phyloP scores from a whole-genome alignment of 2,113 vertebrate genomes.

The Thermophis baileyi region DNA sequence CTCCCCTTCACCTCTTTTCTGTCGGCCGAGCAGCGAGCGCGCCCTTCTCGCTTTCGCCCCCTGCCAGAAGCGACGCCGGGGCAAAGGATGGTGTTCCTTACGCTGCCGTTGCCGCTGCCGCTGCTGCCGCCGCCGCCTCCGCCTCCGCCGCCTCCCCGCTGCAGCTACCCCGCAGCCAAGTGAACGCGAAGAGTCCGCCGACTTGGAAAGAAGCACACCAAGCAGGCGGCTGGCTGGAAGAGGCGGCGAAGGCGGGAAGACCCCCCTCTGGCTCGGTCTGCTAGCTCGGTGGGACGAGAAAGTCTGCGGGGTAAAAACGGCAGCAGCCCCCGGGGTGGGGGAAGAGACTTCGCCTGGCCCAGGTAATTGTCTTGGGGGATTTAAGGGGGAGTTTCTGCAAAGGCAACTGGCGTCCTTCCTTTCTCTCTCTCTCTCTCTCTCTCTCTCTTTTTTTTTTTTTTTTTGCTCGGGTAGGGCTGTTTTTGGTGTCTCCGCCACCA shows the following conservation, averaged over 20 bases:
- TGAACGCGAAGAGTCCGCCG: background rate
- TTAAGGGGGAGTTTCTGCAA: background rate
- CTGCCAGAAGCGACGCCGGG: background rate
- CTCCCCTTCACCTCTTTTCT: background rate
- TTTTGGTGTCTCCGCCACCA: background rate
- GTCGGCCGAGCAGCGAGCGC: background rate
- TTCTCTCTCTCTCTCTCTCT: too few species aligned
- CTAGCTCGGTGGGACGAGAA: background rate
- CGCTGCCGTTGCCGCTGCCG: background rate
- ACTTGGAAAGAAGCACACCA: background rate
- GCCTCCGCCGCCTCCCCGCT: background rate
- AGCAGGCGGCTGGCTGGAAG: background rate
- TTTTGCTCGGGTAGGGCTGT: background rate
- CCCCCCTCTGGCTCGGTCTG: background rate
- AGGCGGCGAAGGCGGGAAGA: constrained; percentile 1
- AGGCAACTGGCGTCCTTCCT: background rate
- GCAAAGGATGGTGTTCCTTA: background rate
- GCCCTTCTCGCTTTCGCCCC: background rate
- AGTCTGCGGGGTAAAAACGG: background rate
- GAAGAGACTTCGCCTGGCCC: background rate
- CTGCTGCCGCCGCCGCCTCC: background rate
- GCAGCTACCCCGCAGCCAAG: background rate
- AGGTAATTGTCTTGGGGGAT: background rate
- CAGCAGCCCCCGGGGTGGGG: background rate
- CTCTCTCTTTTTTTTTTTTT: too few species aligned